Conservation (phyloP, 2,888 invertebrate genomes). For the Coelinius sp. region DNA sequence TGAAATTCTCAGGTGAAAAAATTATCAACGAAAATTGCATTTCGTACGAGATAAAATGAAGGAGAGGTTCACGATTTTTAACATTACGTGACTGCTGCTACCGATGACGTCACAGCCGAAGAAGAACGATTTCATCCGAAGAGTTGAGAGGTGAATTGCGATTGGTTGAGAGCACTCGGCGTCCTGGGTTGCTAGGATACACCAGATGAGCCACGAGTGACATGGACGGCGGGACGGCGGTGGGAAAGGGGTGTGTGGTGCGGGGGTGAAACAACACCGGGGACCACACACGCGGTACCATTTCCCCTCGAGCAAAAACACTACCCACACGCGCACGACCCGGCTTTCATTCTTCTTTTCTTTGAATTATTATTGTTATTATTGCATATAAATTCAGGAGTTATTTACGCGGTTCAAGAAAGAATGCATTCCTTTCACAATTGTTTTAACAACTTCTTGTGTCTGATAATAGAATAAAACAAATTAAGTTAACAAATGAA, state of each 20-base stretch:
- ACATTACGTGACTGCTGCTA: slow-evolving; percentile 54
- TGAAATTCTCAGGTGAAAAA: not conserved
- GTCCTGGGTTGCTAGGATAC: slow-evolving; percentile 68
- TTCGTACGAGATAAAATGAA: not conserved
- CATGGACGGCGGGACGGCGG: not conserved
- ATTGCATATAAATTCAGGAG: slow-evolving; percentile 17
- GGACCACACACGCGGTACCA: slow-evolving; percentile 69
- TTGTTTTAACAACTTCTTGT: not conserved
- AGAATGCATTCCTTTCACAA: not conserved
- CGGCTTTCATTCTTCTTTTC: slow-evolving; percentile 6
- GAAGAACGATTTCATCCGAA: slow-evolving; percentile 57
- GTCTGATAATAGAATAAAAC: not conserved
- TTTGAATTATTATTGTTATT: slow-evolving; percentile 19
- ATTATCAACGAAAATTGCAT: too few relatives aligned
- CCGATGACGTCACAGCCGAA: slow-evolving; percentile 61
- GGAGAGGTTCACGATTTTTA: slow-evolving; percentile 18
- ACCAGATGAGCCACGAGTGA: slow-evolving; percentile 48
- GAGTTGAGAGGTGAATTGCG: slow-evolving; percentile 38
- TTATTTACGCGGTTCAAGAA: not conserved
- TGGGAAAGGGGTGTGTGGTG: slow-evolving; percentile 11
- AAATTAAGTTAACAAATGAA: too few relatives aligned
- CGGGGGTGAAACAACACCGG: slow-evolving; percentile 49
- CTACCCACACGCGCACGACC: slow-evolving; percentile 57
- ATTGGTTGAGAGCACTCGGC: slow-evolving; percentile 56
- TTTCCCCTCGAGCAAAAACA: slow-evolving; percentile 69